Conservation (phyloP, 2,888 invertebrate species). For the Tetragnatha montana region DNA sequence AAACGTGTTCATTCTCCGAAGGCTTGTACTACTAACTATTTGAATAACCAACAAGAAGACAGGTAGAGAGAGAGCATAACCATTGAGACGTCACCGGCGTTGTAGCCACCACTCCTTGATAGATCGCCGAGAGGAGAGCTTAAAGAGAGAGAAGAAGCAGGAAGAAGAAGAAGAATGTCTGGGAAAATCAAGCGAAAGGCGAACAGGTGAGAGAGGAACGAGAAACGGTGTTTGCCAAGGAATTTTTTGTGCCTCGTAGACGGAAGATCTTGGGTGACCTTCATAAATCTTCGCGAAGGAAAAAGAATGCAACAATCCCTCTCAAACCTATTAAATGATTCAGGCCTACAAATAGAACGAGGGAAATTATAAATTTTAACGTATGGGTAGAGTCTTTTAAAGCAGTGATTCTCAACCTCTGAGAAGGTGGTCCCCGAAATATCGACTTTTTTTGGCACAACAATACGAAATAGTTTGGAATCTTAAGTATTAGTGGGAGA, state of each 20-base stretch:
- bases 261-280: conserved; percentile 61
- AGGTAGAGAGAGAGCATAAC: too few species aligned
- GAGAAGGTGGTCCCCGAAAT: too few species aligned
- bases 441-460: too few species aligned
- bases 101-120: conserved; percentile 15
- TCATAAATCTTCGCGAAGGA: conserved; percentile 61
- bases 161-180: conserved; percentile 13
- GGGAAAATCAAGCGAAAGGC: conserved; percentile 41
- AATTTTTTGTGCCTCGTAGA: conserved; percentile 59
- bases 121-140: neutral
- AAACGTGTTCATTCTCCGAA: too few species aligned
- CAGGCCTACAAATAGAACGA: neutral
- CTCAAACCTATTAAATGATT: neutral
- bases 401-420: too few species aligned
- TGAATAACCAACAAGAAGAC: too few species aligned
- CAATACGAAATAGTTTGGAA: too few species aligned
- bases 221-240: conserved; percentile 41
- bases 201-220: conserved; percentile 61
- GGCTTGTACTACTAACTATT: too few species aligned
- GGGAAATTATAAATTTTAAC: neutral
- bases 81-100: neutral
- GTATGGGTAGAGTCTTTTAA: too few species aligned
- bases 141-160: neutral
- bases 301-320: conserved; percentile 8
- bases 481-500: too few species aligned